A percentile compares a stretch with the other conserved stretches of the same genome.
These are phyloP conservation scores for Harlomillsia oculata DNA, from an alignment of 1,140 invertebrate species.

Conservation along the genomic window DNA sequence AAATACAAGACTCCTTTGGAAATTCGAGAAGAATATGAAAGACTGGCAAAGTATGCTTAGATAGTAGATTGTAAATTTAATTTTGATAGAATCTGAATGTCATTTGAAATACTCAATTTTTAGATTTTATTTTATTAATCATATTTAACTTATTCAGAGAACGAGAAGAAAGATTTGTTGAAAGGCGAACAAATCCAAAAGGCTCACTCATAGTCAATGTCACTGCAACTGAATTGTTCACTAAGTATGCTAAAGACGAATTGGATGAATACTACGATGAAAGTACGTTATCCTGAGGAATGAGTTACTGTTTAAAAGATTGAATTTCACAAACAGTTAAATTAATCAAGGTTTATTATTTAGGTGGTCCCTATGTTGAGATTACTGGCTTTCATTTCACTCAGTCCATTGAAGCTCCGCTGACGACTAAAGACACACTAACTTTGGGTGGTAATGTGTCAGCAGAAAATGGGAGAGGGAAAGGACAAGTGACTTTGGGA, in stretches of 20 bases:
- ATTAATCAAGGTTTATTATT: conserved; percentile 42
- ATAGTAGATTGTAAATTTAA: not conserved
- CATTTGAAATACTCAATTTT: not conserved
- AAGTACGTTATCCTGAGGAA: conserved; percentile 12
- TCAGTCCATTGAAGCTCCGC: conserved; percentile 85
- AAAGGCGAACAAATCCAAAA: conserved; percentile 68
- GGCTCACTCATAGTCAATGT: conserved; percentile 75
- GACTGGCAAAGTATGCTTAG: conserved; percentile 50
- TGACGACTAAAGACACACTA: conserved; percentile 72
- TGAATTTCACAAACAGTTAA: not conserved
- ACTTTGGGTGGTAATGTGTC: conserved; percentile 67
- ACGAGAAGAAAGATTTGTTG: conserved; percentile 20
- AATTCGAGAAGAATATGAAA: conserved; percentile 89
- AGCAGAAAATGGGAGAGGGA: conserved; percentile 75
- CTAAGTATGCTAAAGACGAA: conserved; percentile 56
- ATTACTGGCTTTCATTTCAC: conserved; percentile 81
- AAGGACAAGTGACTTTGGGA: conserved; percentile 44
- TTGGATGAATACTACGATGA: conserved; percentile 46
- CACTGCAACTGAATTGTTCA: conserved; percentile 89
- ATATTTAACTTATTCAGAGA: conserved; percentile 6
- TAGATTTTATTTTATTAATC: not conserved
- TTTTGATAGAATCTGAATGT: too few relatives aligned
- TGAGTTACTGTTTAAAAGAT: not conserved
- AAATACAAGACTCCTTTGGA: conserved; percentile 81
- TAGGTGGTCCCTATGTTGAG: conserved; percentile 60